phyloP scores from a whole-genome alignment of 2,113 vertebrate genomes.

The Phylloscopus whistleri region DNA sequence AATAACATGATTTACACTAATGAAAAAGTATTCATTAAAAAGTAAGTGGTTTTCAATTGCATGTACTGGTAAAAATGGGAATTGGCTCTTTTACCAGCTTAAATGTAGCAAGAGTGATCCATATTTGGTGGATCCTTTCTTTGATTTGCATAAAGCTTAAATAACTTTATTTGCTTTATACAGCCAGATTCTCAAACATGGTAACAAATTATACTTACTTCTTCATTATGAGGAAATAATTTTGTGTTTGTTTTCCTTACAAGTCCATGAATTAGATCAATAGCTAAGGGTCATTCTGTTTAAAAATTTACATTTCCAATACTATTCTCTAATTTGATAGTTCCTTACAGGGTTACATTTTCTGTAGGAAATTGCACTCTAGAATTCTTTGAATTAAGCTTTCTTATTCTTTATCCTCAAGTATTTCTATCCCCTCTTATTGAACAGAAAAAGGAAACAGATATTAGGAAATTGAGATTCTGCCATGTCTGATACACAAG shows the following conservation, averaged over 20 bases:
- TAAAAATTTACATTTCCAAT: background rate
- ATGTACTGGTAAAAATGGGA: background rate
- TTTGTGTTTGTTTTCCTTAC: background rate
- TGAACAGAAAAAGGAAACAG: constrained; percentile 12
- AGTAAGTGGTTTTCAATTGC: background rate
- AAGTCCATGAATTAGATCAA: background rate
- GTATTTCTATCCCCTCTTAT: background rate
- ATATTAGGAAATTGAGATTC: constrained; percentile 4
- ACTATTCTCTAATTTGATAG: background rate
- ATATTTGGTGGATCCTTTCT: background rate
- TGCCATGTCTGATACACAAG: background rate
- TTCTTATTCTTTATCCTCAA: background rate
- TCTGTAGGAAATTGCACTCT: background rate
- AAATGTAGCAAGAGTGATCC: background rate
- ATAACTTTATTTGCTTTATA: background rate
- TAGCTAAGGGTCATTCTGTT: background rate
- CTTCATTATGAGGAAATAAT: background rate
- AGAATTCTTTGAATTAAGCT: background rate
- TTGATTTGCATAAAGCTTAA: background rate
- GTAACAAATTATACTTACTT: background rate
- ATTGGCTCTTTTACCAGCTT: background rate
- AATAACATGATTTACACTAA: background rate
- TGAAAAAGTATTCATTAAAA: background rate
- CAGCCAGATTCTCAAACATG: background rate
- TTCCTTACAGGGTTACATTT: background rate